These are phyloP conservation scores for Sander vitreus DNA, from an alignment of 2,113 vertebrate species.

Conservation along the genomic window DNA sequence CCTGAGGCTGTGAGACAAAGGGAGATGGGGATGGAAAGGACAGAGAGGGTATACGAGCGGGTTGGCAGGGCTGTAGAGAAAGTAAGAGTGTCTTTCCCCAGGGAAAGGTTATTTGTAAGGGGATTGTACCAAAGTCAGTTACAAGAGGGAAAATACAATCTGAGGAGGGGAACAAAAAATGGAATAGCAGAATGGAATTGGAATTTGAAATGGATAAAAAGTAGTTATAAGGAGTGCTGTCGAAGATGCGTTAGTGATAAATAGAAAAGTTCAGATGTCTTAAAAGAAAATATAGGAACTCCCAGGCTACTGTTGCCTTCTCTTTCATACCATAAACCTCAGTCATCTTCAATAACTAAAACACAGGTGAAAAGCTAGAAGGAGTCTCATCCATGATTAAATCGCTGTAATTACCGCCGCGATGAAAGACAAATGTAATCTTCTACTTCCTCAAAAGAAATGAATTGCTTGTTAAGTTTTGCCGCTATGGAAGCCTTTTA, in stretches of 20 bases:
- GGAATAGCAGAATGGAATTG: conserved; percentile 31
- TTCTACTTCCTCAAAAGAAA: conserved; percentile 30
- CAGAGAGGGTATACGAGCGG: conserved; percentile 30
- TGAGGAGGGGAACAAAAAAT: conserved; percentile 13
- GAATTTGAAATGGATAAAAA: conserved; percentile 48
- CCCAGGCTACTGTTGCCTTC: not conserved
- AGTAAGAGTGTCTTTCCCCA: conserved; percentile 56
- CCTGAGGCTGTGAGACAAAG: conserved; percentile 62
- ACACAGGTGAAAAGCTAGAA: conserved; percentile 10
- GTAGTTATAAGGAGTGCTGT: conserved; percentile 33
- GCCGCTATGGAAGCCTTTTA: conserved; percentile 8
- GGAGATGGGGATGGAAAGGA: conserved; percentile 38
- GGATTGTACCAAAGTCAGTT: conserved; percentile 73
- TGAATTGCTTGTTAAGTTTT: conserved; percentile 46
- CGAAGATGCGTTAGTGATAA: conserved; percentile 49
- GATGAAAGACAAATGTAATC: conserved; percentile 42
- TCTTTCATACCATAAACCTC: not conserved
- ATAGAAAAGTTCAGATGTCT: conserved; percentile 45
- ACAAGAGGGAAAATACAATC: conserved; percentile 73
- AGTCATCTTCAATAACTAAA: not conserved
- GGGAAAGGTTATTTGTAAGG: conserved; percentile 76
- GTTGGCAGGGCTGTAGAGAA: conserved; percentile 42
- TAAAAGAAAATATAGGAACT: conserved; percentile 35
- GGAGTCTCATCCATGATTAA: conserved; percentile 6
- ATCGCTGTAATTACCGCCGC: conserved; percentile 21